Base-by-base conservation (phyloP, 2,888 invertebrate species). In the Ceriagrion tenellum region DNA sequence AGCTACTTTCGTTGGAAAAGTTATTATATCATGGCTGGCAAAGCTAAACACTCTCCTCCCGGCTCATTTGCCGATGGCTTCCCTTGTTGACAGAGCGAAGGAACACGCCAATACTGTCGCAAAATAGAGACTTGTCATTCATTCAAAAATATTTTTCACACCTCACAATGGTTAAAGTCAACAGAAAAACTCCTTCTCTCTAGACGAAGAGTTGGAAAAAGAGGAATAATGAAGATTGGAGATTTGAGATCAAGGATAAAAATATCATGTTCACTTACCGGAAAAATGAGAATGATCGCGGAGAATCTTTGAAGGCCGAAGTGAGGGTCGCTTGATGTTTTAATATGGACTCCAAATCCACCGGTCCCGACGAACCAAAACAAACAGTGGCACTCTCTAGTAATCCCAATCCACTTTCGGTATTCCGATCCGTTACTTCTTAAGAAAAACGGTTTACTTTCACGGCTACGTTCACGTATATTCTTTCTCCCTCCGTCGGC, bases 211-310 rank as follows among this genome's bases (percentile, higher is more conserved):
- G 16, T 69, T n/a, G n/a, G 69, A 69, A 59, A 69, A n/a, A 35
- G 16, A 18, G 30, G 18, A 81, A 81, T 0, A 81, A 81, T 35
- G 16, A 81, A 35, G 35, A 35, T 35, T 0, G 12, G 30, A 35
- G 30, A 81, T 81, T 81, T 35, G 81, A 81, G 81, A 81, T 81
- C 81, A 35, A 35, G 35, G 81, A 81, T 81, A 81, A 81, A 81
- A 81, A 81, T 35, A 35, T 81, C 81, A 35, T 81, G 81, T 18
- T 35, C 13, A 81, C 81, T 81, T 81, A 81, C 81, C 81, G 8
- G 81, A 81, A 81, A 81, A 81, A 81, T 81, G 35, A 35, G 81
- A 81, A 35, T 81, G 81, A 81, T 35, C 23, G 30, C 35, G 18
- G 81, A 35, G 35, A 81, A 81, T 81, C 81, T 81, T 81, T 35